phyloP scores from a whole-genome alignment of 2,888 invertebrate species.

The Microplitis deprimator region DNA sequence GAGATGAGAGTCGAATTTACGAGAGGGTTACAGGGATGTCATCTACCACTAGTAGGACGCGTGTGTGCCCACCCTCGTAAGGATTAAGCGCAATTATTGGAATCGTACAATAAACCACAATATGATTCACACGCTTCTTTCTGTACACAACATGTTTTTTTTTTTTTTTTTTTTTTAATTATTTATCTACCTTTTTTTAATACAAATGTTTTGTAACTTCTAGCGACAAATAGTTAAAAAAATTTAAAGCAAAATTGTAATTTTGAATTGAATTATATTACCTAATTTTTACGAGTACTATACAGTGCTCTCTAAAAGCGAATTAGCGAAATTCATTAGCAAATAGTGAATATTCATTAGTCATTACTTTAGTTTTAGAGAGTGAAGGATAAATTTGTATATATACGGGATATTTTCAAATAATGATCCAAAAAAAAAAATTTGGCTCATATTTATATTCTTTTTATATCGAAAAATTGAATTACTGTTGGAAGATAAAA shows the following conservation, averaged over 20 bases:
- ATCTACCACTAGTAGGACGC: slow-evolving; percentile 56
- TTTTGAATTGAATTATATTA: no score
- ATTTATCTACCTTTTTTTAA: background rate
- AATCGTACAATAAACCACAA: slow-evolving; percentile 63
- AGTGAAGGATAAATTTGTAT: no score
- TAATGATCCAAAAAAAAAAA: background rate
- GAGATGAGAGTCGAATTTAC: slow-evolving; percentile 39
- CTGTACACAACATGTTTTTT: slow-evolving; percentile 16
- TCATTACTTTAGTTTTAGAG: no score
- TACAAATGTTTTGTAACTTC: background rate
- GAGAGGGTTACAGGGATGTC: slow-evolving; percentile 56
- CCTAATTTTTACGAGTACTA: no score
- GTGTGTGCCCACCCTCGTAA: slow-evolving; percentile 60
- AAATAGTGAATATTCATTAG: no score
- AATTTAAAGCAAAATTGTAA: background rate
- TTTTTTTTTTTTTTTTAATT: background rate
- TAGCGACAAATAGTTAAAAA: background rate
- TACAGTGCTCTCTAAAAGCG: no score
- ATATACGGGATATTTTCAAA: no score
- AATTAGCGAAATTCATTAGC: no score
- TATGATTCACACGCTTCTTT: slow-evolving; percentile 62
- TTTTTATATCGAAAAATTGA: no score
- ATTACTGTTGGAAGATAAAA: no score
- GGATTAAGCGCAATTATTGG: slow-evolving; percentile 69
- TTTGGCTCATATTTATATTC: background rate